Percentiles rank a stretch among this genome's conserved stretches.
phyloP scores from a whole-genome alignment of 2,888 invertebrate genomes.

The Sisyra nigra region DNA sequence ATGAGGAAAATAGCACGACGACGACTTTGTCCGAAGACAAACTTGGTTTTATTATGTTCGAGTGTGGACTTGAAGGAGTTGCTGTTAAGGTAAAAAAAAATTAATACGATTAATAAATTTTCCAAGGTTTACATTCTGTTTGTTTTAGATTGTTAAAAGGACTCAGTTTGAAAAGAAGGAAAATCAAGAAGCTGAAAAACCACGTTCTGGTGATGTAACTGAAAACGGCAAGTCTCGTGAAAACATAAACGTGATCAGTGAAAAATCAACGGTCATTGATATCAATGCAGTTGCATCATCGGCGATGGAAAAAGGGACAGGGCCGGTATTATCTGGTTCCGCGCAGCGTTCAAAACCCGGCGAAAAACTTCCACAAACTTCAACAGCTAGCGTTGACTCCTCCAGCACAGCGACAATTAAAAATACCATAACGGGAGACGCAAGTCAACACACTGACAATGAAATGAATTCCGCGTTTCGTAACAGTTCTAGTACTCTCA shows the following conservation, averaged over 20 bases:
- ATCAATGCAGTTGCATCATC: not conserved
- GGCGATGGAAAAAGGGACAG: no score
- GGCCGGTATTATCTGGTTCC: no score
- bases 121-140: constrained; percentile 1
- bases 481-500: constrained; percentile 12
- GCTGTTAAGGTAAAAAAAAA: constrained; percentile 57
- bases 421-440: not conserved
- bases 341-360: not conserved
- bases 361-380: constrained; percentile 3
- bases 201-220: constrained; percentile 13
- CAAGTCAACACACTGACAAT: constrained; percentile 4
- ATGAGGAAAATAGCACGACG: constrained; percentile 22
- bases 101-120: not conserved
- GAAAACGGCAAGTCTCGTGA: constrained; percentile 26
- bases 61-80: constrained; percentile 86
- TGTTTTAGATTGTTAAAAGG: constrained; percentile 44
- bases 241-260: constrained; percentile 22
- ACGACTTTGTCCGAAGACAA: constrained; percentile 35
- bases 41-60: constrained; percentile 91
- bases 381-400: constrained; percentile 5
- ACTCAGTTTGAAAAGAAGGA: constrained; percentile 63
- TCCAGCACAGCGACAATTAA: constrained; percentile 7
- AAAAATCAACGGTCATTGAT: constrained; percentile 11
- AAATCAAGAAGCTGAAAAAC: constrained; percentile 38
- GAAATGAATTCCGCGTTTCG: constrained; percentile 11